Evolutionary conservation across 2,797 vertebrate genomes (phyloP), one percentile per base, ranked within the genome.

Genomic region (Cheirogaleus major): DNA sequence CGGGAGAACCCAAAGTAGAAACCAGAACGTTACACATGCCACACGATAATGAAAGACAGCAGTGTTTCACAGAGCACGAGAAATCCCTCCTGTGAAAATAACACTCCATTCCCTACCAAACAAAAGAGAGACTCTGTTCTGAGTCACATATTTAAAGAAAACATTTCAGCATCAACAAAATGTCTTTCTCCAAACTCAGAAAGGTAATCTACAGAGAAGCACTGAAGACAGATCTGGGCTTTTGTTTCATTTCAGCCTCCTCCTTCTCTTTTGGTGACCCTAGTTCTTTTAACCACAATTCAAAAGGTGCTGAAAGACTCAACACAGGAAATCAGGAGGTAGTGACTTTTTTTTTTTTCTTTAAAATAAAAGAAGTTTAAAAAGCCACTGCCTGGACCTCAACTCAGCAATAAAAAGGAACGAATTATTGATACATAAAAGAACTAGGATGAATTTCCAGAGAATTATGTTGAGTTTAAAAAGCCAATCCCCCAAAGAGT

Each of bases 241-340:
- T 50, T 32, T 65, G 57, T 35, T 85, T 48, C 50, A 93, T 65
- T 67, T 81, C 38, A 88, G 55, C 78, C 61, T 88, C 50, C 23
- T 92, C 45, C 73, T 87, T 20, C 43, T 94, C 48, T 61, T 52
- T 38, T 57, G n/a, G 41, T 88, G 84, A 84, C 57, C 30, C 38
- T 8, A 20, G 35, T 50, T 93, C 92, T 83, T 79, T 83, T 76
- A 95, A 93, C 30, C 63, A 86, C 23, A 69, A n/a, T 95, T 96
- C 89, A 96, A 75, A 75, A 75, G 87, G 72, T 69, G 17, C 93
- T 79, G 41, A 93, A 85, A 96, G 88, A 63, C 70, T 72, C 15
- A 69, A 13, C 14, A 79, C 55, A 91, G 89, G 91, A 97, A 97
- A 82, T 41, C 84, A 96, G 32, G 38, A 87, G n/a, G 38, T 55